Base-by-base conservation (phyloP, 2,888 invertebrate genomes). In the Pinctada fucata region DNA sequence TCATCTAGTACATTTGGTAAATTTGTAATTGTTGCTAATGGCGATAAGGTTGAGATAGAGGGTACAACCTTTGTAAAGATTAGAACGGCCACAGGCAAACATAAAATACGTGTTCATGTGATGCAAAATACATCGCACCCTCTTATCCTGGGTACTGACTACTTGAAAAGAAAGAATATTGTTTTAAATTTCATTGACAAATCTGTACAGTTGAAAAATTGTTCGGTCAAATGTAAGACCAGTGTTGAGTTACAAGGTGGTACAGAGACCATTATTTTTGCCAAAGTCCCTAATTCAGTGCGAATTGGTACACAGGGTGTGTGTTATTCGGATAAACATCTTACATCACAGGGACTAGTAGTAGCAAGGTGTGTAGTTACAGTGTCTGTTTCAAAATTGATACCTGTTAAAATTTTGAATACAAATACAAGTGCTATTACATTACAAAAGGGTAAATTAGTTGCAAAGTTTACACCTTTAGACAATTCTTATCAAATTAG, bases 361-460 rank as follows among this genome's bases (percentile, higher is more conserved):
- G 78, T 83, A 13, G 75, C 79, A 16, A 75, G 70, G 58, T 71
- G 51, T 48, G 67, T 79, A 2, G 71, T 66, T 13, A 79, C 79
- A 45, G 71, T 75, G 66, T 49, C 71, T 50, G 16, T 16, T 49
- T 50, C 45, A 58, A 47, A 65, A 13, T 48, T 50, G 48, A 16
- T 79, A 13, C 79, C 71, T 65, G 66, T 83, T 0, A 79, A 77
- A 71, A 47, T 80, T 16, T 70, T 81, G 52, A 83, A 83, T 65
- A 78, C 81, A 45, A 65, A 70, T 5, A 72, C 67, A 68, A 48
- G 65, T 8, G 52, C n/a, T 65, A 31, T 75, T 16, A 31, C 63
- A 70, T 16, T 79, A 71, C 72, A 65, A 16, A 75, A 72, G 58
- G 71, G 72, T 58, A 68, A 49, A 67, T 13, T 68, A 3, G 13